Percentiles rank a stretch among this genome's conserved stretches.
Conservation (phyloP, 2,113 vertebrate species). For the Zeus faber region DNA sequence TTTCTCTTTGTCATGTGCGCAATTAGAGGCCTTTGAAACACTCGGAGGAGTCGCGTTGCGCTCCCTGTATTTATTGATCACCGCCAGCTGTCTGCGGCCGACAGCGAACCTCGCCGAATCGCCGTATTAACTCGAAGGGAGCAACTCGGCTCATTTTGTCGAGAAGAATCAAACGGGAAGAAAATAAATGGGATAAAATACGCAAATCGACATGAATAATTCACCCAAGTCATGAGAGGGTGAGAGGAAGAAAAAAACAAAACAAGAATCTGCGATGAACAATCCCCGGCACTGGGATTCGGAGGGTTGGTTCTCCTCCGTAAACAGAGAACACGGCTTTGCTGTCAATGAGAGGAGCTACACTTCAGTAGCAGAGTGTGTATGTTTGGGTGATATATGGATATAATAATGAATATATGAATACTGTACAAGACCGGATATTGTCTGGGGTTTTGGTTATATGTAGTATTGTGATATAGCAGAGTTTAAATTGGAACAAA, state of each 20-base stretch:
- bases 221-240: conserved; percentile 23
- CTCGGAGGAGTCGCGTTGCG: neutral
- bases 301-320: conserved; percentile 21
- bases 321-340: conserved; percentile 41
- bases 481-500: no score
- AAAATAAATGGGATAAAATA: neutral
- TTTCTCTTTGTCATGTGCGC: neutral
- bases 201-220: conserved; percentile 44
- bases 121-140: no score
- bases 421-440: no score
- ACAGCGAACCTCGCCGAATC: neutral
- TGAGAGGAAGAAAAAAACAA: conserved; percentile 10
- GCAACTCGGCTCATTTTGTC: neutral
- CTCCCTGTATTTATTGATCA: neutral
- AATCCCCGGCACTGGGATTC: conserved; percentile 26
- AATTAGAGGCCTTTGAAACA: conserved; percentile 1
- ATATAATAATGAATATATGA: no score
- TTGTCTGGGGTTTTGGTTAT: no score
- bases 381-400: neutral
- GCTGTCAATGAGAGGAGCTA: conserved; percentile 25
- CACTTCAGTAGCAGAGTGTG: conserved; percentile 9
- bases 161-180: neutral
- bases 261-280: conserved; percentile 36
- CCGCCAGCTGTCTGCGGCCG: neutral
- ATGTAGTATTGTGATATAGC: no score